A percentile compares a stretch with the other conserved stretches of the same genome.
Evolutionary conservation across 2,888 invertebrate genomes (phyloP).

Genomic region (Orthonychiurus folsomi): DNA sequence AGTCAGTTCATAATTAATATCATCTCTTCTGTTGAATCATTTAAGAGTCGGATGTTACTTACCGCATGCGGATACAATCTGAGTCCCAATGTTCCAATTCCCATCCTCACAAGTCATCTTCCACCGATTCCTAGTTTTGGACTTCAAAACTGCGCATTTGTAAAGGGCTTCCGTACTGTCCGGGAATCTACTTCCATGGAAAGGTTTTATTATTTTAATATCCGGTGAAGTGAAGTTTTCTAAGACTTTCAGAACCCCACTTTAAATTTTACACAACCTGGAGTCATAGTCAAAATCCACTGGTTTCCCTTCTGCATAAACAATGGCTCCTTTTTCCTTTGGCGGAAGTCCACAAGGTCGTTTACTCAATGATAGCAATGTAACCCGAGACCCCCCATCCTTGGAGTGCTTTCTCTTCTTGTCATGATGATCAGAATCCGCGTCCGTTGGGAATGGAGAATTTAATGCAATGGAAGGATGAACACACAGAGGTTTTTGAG

Average conservation of each 20-base stretch:
- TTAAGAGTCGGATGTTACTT: too few relatives aligned
- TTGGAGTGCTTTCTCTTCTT: constrained; percentile 15
- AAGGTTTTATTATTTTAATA: not conserved
- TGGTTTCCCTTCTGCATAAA: constrained; percentile 59
- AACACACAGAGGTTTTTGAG: constrained; percentile 60
- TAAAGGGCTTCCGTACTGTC: constrained; percentile 76
- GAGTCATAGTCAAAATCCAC: constrained; percentile 54
- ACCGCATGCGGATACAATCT: too few relatives aligned
- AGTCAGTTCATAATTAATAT: too few relatives aligned
- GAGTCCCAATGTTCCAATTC: constrained; percentile 71
- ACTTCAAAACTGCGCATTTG: constrained; percentile 50
- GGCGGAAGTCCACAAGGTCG: constrained; percentile 57
- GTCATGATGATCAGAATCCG: constrained; percentile 13
- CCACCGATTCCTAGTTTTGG: constrained; percentile 58
- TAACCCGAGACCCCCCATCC: not conserved
- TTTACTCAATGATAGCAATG: constrained; percentile 21
- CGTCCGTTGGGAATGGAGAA: constrained; percentile 13
- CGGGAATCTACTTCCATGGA: constrained; percentile 50
- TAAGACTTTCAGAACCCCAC: not conserved
- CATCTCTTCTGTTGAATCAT: not conserved
- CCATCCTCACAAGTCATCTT: constrained; percentile 76
- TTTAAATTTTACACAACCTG: constrained; percentile 22
- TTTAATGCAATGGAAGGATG: constrained; percentile 33
- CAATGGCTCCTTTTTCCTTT: constrained; percentile 66
- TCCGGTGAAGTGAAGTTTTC: not conserved